Percentiles rank a stretch among this genome's conserved stretches.
Conservation (phyloP, 2,113 vertebrate species). For the Phrynosoma platyrhinos region DNA sequence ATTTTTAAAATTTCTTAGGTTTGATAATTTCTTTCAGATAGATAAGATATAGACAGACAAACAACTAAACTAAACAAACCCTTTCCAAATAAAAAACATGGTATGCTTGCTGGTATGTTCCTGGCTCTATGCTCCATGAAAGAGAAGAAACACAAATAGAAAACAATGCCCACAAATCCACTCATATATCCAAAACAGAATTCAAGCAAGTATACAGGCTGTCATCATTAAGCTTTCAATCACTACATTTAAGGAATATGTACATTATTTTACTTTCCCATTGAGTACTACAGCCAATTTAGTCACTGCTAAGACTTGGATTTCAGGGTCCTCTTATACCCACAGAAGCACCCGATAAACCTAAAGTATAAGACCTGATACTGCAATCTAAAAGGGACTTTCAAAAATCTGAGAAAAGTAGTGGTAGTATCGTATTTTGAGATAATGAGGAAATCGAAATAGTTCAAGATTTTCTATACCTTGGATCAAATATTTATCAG, state of each 20-base stretch:
- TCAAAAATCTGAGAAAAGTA: background rate
- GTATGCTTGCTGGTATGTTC: background rate
- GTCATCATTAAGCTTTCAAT: background rate
- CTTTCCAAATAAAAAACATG: background rate
- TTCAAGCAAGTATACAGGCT: background rate
- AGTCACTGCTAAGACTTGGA: background rate
- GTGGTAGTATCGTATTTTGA: background rate
- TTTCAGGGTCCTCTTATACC: background rate
- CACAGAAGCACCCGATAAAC: background rate
- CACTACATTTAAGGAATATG: background rate
- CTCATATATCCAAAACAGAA: background rate
- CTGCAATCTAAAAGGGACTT: background rate
- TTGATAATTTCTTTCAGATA: too few species aligned
- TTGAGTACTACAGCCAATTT: background rate
- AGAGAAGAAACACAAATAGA: background rate
- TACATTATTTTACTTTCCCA: background rate
- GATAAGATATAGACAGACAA: too few species aligned
- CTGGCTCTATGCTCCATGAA: background rate
- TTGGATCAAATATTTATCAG: too few species aligned
- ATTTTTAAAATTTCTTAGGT: background rate
- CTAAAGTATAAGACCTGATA: background rate
- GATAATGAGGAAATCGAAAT: too few species aligned
- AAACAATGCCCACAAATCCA: too few species aligned
- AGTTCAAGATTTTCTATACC: too few species aligned
- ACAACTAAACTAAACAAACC: background rate